Conservation (phyloP, 1,140 invertebrate species). For the Apis dorsata region DNA sequence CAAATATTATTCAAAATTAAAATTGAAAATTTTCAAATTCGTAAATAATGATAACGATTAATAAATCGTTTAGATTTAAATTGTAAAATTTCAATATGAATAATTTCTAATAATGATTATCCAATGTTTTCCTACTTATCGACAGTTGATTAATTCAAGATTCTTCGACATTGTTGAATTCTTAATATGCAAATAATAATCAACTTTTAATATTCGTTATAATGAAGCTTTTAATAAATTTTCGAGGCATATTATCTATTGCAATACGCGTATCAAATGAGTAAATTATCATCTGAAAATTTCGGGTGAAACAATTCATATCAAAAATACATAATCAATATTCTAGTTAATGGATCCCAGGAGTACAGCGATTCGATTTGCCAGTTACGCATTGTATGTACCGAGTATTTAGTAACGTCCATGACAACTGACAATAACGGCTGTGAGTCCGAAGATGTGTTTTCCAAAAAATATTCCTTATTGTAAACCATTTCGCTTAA, state of each 20-base stretch:
- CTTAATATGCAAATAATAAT: neutral
- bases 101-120: neutral
- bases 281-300: neutral
- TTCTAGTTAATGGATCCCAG: slow-evolving; percentile 38
- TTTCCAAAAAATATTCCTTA: slow-evolving; percentile 41
- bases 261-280: neutral
- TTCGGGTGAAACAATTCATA: slow-evolving; percentile 41
- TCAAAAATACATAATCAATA: slow-evolving; percentile 48
- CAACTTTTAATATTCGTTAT: neutral
- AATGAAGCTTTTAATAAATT: neutral
- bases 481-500: slow-evolving; percentile 40
- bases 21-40: neutral
- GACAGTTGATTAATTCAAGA: neutral
- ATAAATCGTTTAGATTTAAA: neutral
- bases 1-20: neutral
- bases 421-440: slow-evolving; percentile 74
- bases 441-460: slow-evolving; percentile 64
- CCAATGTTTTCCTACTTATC: no score
- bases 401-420: slow-evolving; percentile 68
- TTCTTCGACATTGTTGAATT: neutral
- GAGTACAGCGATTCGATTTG: slow-evolving; percentile 53
- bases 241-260: neutral
- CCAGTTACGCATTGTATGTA: slow-evolving; percentile 53
- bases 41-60: neutral
- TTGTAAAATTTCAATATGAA: neutral